Evolutionary conservation across 2,797 vertebrate species (phyloP).

Genomic region (Helostoma temminkii): DNA sequence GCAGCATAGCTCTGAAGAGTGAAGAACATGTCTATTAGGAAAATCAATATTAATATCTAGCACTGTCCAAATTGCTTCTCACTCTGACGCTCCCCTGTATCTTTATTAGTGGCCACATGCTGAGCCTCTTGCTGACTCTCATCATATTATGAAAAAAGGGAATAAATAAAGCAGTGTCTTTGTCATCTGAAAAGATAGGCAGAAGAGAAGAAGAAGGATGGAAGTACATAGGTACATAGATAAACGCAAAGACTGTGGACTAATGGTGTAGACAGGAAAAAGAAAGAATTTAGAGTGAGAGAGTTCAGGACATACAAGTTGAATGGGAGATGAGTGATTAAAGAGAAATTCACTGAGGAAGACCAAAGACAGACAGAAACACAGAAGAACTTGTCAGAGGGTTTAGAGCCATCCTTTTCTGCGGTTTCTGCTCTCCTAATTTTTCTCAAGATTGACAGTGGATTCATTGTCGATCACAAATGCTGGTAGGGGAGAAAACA

Average conservation of each 20-base stretch:
- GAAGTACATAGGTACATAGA: background rate
- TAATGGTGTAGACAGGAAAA: conserved; percentile 9
- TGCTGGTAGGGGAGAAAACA: background rate
- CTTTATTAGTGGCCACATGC: conserved; percentile 49
- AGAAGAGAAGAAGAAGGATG: background rate
- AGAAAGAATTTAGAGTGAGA: conserved; percentile 6
- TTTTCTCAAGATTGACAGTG: conserved; percentile 20
- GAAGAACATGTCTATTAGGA: conserved; percentile 61
- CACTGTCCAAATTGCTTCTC: conserved; percentile 49
- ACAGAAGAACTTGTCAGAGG: background rate
- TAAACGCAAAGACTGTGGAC: conserved; percentile 10
- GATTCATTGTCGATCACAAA: too few relatives aligned
- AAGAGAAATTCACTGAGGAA: conserved; percentile 32
- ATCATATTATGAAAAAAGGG: conserved; percentile 52
- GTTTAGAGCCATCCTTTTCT: conserved; percentile 5
- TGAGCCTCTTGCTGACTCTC: conserved; percentile 26
- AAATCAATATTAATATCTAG: conserved; percentile 72
- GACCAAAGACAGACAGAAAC: background rate
- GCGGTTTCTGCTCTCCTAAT: conserved; percentile 7
- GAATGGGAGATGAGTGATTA: conserved; percentile 39
- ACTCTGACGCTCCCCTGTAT: conserved; percentile 35
- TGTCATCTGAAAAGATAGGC: conserved; percentile 22
- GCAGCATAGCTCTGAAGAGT: conserved; percentile 32
- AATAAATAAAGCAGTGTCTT: conserved; percentile 55
- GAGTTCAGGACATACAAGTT: conserved; percentile 34